These are phyloP conservation scores for Sciurus vulgaris DNA, from an alignment of 2,797 vertebrate species.

Conservation along the genomic window DNA sequence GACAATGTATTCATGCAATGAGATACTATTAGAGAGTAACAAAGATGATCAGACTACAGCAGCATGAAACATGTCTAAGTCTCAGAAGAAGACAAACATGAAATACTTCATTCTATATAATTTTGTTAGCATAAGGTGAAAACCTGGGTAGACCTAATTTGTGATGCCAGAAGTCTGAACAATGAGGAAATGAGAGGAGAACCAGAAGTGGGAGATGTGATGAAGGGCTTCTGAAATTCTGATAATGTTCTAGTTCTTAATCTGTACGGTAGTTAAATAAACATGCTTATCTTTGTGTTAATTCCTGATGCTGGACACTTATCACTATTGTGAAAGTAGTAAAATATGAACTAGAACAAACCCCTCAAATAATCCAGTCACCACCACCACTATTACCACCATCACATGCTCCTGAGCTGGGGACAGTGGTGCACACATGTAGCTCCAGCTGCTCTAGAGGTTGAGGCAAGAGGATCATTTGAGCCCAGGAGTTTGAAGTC, in stretches of 20 bases:
- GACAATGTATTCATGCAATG: neutral
- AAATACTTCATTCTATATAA: neutral
- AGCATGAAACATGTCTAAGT: neutral
- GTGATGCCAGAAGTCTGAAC: neutral
- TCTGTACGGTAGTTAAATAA: neutral
- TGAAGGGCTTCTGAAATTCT: neutral
- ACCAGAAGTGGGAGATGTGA: neutral
- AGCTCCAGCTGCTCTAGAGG: neutral
- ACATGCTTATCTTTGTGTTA: constrained; percentile 7
- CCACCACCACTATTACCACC: neutral
- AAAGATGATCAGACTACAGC: neutral
- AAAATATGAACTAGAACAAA: neutral
- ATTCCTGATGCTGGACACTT: constrained; percentile 28
- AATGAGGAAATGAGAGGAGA: neutral
- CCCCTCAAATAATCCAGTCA: constrained; percentile 16
- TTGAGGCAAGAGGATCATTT: neutral
- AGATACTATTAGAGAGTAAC: neutral
- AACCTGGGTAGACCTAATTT: neutral
- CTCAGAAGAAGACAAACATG: neutral
- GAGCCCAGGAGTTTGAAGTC: neutral
- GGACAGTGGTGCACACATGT: neutral
- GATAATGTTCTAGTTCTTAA: constrained; percentile 46
- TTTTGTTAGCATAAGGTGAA: neutral
- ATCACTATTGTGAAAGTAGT: constrained; percentile 16
- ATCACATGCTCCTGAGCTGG: neutral